Evolutionary conservation across 2,888 invertebrate genomes (phyloP).

Genomic region (Drosophila picticornis): DNA sequence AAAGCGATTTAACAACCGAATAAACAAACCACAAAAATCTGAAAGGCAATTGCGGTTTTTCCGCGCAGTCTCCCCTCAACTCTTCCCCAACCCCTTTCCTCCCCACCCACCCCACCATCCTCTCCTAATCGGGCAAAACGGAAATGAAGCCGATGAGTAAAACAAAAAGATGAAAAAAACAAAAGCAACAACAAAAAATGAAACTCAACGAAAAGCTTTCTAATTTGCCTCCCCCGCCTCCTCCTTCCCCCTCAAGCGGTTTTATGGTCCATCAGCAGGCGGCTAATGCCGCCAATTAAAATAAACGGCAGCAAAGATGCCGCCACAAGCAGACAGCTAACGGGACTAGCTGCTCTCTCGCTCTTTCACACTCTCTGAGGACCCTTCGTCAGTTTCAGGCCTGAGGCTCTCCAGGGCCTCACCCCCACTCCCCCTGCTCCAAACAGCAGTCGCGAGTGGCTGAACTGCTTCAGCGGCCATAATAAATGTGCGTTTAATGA

Average conservation of each 20-base stretch:
- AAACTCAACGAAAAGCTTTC: constrained; percentile 30
- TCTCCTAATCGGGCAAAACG: constrained; percentile 34
- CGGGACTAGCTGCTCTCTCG: not conserved
- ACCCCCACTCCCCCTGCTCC: not conserved
- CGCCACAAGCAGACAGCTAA: constrained; percentile 6
- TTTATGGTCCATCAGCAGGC: constrained; percentile 76
- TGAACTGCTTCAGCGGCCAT: constrained; percentile 32
- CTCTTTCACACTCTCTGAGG: not conserved
- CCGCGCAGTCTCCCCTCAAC: not conserved
- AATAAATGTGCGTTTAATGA: constrained; percentile 74
- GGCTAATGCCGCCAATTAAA: constrained; percentile 78
- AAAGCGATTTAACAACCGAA: constrained; percentile 75
- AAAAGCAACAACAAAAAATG: not conserved
- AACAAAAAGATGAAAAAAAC: constrained; percentile 45
- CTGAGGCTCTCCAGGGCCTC: not conserved
- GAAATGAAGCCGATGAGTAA: constrained; percentile 67
- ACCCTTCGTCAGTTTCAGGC: constrained; percentile 17
- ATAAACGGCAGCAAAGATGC: constrained; percentile 67
- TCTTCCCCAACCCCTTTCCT: not conserved
- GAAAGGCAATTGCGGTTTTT: constrained; percentile 57
- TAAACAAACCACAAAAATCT: constrained; percentile 65
- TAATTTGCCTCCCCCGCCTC: not conserved
- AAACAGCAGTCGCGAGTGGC: constrained; percentile 21
- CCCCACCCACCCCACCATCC: not conserved
- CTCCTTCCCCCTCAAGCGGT: constrained; percentile 23